Evolutionary conservation across 2,797 vertebrate genomes (phyloP).

Genomic region (Geotrypetes seraphini): DNA sequence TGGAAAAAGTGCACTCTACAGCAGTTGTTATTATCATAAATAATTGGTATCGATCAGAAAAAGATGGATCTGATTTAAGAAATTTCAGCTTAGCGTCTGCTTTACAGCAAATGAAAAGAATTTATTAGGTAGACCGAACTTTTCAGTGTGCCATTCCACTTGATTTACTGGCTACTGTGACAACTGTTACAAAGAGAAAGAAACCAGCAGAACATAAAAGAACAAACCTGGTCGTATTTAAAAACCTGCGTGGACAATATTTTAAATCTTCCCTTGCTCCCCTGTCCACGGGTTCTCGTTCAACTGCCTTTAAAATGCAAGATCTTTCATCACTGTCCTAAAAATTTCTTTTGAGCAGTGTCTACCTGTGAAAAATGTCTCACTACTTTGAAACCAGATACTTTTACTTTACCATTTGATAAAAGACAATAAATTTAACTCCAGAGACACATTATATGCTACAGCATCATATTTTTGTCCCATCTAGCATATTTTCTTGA

Average conservation of each 20-base stretch:
- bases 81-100: neutral
- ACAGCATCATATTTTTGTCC: constrained; percentile 56
- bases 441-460: constrained; percentile 67
- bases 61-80: neutral
- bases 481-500: constrained; percentile 83
- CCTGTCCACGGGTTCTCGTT: constrained; percentile 21
- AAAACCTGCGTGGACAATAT: constrained; percentile 1
- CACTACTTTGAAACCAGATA: constrained; percentile 55
- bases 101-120: neutral
- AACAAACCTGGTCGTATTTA: constrained; percentile 8
- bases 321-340: constrained; percentile 47
- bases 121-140: neutral
- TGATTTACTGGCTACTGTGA: neutral
- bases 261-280: constrained; percentile 12
- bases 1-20: neutral
- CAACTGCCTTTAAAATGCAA: constrained; percentile 45
- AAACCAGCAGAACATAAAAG: constrained; percentile 1
- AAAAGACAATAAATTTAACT: constrained; percentile 72
- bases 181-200: neutral
- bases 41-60: constrained; percentile 4
- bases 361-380: constrained; percentile 51
- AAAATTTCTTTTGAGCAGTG: constrained; percentile 60
- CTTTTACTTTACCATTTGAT: constrained; percentile 56
- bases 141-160: constrained; percentile 6
- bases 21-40: constrained; percentile 4